Evolutionary conservation across 1,140 invertebrate species (phyloP), one percentile per base, ranked within the genome.

Genomic region (Drosophila leontia): DNA sequence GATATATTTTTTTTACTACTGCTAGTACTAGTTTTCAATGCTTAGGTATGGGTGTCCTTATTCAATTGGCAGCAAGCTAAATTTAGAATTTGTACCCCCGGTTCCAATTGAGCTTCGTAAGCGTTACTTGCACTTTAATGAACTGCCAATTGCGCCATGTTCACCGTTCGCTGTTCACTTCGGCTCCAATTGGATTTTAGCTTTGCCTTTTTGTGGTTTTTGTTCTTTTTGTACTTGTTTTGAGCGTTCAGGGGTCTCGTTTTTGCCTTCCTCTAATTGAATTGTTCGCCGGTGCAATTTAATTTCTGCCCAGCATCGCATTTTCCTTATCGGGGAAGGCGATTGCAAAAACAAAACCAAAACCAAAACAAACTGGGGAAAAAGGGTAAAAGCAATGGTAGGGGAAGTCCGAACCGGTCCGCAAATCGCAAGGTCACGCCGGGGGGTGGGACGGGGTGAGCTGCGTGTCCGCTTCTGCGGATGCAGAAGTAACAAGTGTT

Each of bases 201-300:
- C 34, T 44, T 60, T 72, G 17, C 13, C 34, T 56, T 42, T 42
- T 29, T 5, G 8, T 3, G 12, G 11, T 23, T 72, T 39, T 59
- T 44, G 2, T 13, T 13, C 32, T 19, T 39, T 44, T 34, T 72
- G 59, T 26, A 34, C 4, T 41, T 56, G 48, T 37, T 61, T 51
- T 45, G 13, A 53, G 50, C 34, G 17, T 48, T 57, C 3, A 34
- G 2, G 39, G 17, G 23, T 15, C 6, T 45, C 64, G 19, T 44
- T 75, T 56, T 78, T 50, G 48, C 56, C 37, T 60, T 61, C 7
- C 53, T 74, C 80, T 87, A 87, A 87, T 87, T 87, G 75, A 82
- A 87, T 80, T 77, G 83, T 83, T 87, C 71, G 61, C 39, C 50
- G 63, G 48, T 74, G 67, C 63, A 87, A 70, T 64, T 87, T 76